Conservation (phyloP, 2,797 vertebrate genomes). For the Knipowitschia caucasica region DNA sequence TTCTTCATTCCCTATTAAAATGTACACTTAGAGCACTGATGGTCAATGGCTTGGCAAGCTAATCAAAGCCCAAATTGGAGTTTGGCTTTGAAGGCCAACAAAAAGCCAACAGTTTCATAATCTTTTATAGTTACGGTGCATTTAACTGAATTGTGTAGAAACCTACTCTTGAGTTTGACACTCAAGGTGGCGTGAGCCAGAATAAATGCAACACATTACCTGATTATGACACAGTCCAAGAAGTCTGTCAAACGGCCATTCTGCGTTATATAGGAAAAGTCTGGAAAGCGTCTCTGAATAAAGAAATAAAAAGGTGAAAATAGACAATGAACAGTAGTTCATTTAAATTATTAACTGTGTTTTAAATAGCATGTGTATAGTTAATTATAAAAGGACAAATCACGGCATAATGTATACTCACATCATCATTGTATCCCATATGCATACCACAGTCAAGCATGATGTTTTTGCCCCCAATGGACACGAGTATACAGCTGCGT, state of each 20-base stretch:
- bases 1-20: no score
- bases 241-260: slow-evolving; percentile 93
- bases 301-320: slow-evolving; percentile 13
- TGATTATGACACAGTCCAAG: slow-evolving; percentile 97
- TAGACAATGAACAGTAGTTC: background rate
- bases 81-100: no score
- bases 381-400: no score
- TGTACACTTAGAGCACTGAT: no score
- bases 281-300: slow-evolving; percentile 92
- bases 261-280: slow-evolving; percentile 96
- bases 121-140: no score
- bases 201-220: slow-evolving; percentile 69
- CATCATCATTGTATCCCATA: slow-evolving; percentile 97
- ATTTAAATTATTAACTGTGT: no score
- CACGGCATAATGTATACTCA: slow-evolving; percentile 59
- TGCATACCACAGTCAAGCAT: slow-evolving; percentile 99
- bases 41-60: no score
- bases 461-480: slow-evolving; percentile 95
- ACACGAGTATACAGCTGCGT: slow-evolving; percentile 95
- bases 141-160: no score
- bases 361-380: background rate
- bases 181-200: no score
- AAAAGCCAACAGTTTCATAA: no score
- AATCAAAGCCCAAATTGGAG: no score
- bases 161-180: no score